phyloP scores from a whole-genome alignment of 2,888 invertebrate species.

The Drosophila villosipedis region DNA sequence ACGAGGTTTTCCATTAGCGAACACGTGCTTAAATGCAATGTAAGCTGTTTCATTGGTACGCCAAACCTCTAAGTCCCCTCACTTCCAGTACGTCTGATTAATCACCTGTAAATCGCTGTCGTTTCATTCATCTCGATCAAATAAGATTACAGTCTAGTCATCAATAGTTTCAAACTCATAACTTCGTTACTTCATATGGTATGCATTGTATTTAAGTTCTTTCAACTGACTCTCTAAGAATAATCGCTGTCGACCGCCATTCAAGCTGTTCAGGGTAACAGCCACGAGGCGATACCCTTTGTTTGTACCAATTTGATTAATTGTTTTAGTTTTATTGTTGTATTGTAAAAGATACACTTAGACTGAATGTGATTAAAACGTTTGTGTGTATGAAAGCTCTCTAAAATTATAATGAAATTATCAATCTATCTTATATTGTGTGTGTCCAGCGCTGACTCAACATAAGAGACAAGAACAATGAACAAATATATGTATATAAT shows the following conservation, averaged over 20 bases:
- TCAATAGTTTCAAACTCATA: neutral
- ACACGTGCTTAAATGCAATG: constrained; percentile 3
- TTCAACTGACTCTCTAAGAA: constrained; percentile 20
- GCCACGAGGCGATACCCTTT: neutral
- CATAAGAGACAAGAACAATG: neutral
- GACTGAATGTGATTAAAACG: neutral
- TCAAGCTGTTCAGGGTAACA: constrained; percentile 20
- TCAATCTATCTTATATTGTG: neutral
- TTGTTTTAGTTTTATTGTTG: neutral
- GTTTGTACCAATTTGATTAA: constrained; percentile 5
- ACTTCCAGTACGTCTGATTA: neutral
- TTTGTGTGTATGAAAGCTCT: neutral
- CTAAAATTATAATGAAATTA: neutral
- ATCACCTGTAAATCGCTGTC: neutral
- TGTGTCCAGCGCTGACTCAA: neutral
- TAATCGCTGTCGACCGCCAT: neutral
- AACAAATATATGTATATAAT: neutral
- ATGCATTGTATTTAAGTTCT: constrained; percentile 8
- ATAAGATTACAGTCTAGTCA: neutral
- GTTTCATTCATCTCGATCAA: constrained; percentile 3
- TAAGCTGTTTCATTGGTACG: neutral
- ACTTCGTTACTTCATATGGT: neutral
- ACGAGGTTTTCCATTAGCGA: constrained; percentile 13
- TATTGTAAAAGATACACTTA: neutral
- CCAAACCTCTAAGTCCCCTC: neutral